Base-by-base conservation (phyloP, 2,888 invertebrate species). In the Drepana falcataria region DNA sequence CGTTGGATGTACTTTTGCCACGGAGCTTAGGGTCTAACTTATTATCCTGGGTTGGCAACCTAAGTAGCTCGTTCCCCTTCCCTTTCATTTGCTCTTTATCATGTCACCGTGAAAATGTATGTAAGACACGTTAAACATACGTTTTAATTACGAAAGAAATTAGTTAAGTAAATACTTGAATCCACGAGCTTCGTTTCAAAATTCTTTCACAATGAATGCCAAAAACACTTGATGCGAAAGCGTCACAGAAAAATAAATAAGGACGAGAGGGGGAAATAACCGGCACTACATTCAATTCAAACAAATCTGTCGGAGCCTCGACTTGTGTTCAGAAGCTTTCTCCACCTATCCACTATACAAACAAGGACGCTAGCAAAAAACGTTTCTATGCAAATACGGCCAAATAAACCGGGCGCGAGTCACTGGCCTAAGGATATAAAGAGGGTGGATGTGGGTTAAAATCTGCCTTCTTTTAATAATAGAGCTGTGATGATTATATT, bases 311-410 rank as follows among this genome's bases (percentile, higher is more conserved):
- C 68, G 71, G 69, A 78, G 76, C 71, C 73, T 37, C 51, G 71
- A 71, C 73, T 71, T 75, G 74, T 70, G 74, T 73, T 72, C 76
- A 77, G 66, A 79, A 82, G 83, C 83, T 82, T 83, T 84, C 85
- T 84, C 82, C 80, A 87, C 85, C 87, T 88, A 87, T 83, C 83
- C 84, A 79, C 85, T 85, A 79, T 82, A 86, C 88, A 90, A 89
- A 90, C 87, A 88, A 85, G 87, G 75, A 84, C 86, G 84, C 85
- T 87, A 85, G 85, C 87, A 89, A 91, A 87, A 90, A 91, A 90
- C 90, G 88, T 90, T 91, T 89, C 85, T 84, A 91, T 91, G 90
- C 89, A 91, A 91, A 91, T 90, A 88, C 77, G 83, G 79, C 83
- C 87, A 89, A 90, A 91, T 89, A 91, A 88, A 89, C 83, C 81